Evolutionary conservation across 2,888 invertebrate species (phyloP), one percentile per base, ranked within the genome.

Genomic region (Phanerotoma sp.): DNA sequence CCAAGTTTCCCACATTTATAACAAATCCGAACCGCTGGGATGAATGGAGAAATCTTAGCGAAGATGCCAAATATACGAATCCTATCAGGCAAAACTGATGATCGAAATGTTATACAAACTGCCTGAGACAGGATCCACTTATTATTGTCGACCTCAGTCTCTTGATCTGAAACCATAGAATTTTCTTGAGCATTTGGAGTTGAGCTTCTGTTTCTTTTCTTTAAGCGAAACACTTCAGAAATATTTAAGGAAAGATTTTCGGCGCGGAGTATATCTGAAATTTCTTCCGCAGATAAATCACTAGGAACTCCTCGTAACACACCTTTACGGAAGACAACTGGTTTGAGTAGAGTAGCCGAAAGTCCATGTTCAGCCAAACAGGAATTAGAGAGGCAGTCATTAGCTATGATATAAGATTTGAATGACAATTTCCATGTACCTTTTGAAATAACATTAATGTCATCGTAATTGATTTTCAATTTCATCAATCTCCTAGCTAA

Each of bases 361-460:
- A 48, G 15, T 4, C 40, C 54, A 9, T 42, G 10, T 13, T 47
- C 33, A 9, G 33, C 15, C 1, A 53, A 42, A 11, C n/a, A 32
- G 13, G 30, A n/a, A 16, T 52, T 54, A 13, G 44, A 38, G 3
- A 50, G 21, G n/a, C 21, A 49, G 18, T 22, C 42, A 42, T 57
- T 57, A 3, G 49, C 54, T 28, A 37, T 30, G 20, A 54, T 51
- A 10, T 47, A 45, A 11, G 47, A 40, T 3, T 37, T 5, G 10
- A 56, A 47, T 11, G 41, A 18, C 3, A 52, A 35, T n/a, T 45
- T 47, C 42, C 47, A 56, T 10, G 11, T 11, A 33, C 11, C 15
- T 1, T 15, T 7, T 13, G 33, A 33, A 11, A n/a, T 11, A 13
- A 6, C 13, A 10, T 6, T 1, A 33, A 33, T 33, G 1, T 33